Evolutionary conservation across 2,888 invertebrate species (phyloP).

Genomic region (Halictus ligatus): DNA sequence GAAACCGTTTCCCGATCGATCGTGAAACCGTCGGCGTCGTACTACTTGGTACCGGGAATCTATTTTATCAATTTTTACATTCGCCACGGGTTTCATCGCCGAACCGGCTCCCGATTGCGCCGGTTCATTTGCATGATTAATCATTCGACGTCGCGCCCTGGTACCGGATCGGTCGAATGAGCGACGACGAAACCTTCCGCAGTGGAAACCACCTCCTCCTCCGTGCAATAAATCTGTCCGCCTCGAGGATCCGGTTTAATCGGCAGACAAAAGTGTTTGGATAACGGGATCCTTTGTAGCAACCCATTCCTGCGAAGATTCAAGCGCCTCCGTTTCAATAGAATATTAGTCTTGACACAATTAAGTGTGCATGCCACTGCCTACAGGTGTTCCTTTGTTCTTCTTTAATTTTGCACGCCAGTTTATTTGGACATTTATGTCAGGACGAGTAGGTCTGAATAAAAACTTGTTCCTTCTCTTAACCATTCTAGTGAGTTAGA

Average conservation of each 20-base stretch:
- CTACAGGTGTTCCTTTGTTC: too few relatives aligned
- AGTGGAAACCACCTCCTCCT: background rate
- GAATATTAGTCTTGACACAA: background rate
- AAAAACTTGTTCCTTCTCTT: too few relatives aligned
- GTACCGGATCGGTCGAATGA: conserved; percentile 65
- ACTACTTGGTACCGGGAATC: conserved; percentile 65
- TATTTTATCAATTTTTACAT: conserved; percentile 70
- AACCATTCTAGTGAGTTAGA: too few relatives aligned
- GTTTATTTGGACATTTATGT: too few relatives aligned
- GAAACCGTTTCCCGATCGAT: conserved; percentile 62
- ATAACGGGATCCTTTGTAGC: background rate
- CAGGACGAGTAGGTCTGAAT: too few relatives aligned
- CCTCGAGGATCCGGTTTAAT: background rate
- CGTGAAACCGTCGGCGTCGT: conserved; percentile 51
- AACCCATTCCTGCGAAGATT: background rate
- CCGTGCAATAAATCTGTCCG: background rate
- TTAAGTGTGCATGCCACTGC: background rate
- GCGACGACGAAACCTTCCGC: conserved; percentile 44
- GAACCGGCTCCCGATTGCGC: conserved; percentile 49
- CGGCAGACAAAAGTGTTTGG: background rate
- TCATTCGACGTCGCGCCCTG: conserved; percentile 61
- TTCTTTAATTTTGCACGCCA: too few relatives aligned
- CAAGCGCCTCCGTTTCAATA: background rate
- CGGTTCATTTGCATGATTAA: conserved; percentile 70
- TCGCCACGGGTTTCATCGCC: conserved; percentile 51